These are phyloP conservation scores for Fragum whitleyi DNA, from an alignment of 2,888 invertebrate species.

Conservation along the genomic window DNA sequence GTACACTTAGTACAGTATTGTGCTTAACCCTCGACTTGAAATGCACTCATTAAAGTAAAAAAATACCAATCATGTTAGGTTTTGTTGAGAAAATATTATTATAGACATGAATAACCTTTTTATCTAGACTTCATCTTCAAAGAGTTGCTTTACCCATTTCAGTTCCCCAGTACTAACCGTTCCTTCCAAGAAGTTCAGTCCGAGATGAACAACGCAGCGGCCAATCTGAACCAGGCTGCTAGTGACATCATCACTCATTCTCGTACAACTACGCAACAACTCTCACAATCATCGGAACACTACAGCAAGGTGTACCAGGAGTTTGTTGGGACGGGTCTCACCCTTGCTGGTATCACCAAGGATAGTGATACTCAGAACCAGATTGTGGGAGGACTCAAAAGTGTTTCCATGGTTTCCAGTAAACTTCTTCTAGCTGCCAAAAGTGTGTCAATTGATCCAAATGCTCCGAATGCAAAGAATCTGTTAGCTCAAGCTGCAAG, in stretches of 20 bases:
- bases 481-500: slow-evolving; percentile 93
- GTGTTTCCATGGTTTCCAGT: slow-evolving; percentile 94
- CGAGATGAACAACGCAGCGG: slow-evolving; percentile 94
- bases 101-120: too few relatives aligned
- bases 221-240: slow-evolving; percentile 93
- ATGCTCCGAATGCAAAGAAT: slow-evolving; percentile 95
- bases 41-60: too few relatives aligned
- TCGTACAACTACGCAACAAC: slow-evolving; percentile 87
- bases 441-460: slow-evolving; percentile 94
- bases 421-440: slow-evolving; percentile 95
- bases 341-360: slow-evolving; percentile 85
- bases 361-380: slow-evolving; percentile 91
- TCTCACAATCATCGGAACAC: slow-evolving; percentile 91
- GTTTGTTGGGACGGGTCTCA: slow-evolving; percentile 88
- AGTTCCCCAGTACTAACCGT: slow-evolving; percentile 89
- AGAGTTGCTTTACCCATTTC: neutral
- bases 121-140: too few relatives aligned
- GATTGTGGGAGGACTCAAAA: slow-evolving; percentile 94
- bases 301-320: slow-evolving; percentile 91
- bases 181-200: slow-evolving; percentile 90
- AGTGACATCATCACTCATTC: slow-evolving; percentile 93
- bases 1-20: too few relatives aligned
- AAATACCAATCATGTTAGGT: too few relatives aligned
- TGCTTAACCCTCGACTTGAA: too few relatives aligned
- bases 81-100: too few relatives aligned